Percentiles rank a stretch among this genome's conserved stretches.
Conservation (phyloP, 2,888 invertebrate species). For the Conistra vaccinii region DNA sequence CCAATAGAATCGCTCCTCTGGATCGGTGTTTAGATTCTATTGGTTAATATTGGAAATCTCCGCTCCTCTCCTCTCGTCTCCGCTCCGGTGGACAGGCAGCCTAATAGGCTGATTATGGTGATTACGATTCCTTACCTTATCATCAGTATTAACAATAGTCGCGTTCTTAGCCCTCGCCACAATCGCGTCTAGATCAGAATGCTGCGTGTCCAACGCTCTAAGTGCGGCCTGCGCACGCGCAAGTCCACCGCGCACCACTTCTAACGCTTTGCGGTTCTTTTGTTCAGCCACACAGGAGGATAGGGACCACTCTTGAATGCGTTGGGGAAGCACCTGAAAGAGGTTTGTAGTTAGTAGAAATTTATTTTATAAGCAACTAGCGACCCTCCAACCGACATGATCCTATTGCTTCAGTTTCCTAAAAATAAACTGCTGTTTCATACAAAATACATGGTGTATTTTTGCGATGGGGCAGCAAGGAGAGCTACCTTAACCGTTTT, state of each 20-base stretch:
- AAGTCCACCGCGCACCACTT: conserved; percentile 95
- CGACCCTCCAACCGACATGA: too few relatives aligned
- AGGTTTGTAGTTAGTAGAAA: background rate
- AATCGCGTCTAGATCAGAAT: conserved; percentile 94
- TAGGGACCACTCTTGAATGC: conserved; percentile 98
- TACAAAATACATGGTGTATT: too few relatives aligned
- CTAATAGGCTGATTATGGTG: too few relatives aligned
- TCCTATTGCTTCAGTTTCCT: too few relatives aligned
- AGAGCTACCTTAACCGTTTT: too few relatives aligned
- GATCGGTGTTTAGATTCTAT: too few relatives aligned
- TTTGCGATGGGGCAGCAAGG: too few relatives aligned
- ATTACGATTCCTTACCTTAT: conserved; percentile 83
- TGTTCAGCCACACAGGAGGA: conserved; percentile 97
- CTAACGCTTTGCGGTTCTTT: conserved; percentile 93
- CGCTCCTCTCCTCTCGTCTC: too few relatives aligned
- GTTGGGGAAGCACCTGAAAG: conserved; percentile 94
- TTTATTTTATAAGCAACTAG: background rate
- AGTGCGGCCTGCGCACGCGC: conserved; percentile 94
- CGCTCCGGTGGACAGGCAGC: too few relatives aligned
- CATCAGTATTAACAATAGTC: conserved; percentile 91
- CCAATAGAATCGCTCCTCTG: too few relatives aligned
- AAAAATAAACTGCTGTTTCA: too few relatives aligned
- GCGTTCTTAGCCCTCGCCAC: conserved; percentile 94
- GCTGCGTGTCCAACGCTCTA: conserved; percentile 94
- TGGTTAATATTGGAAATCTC: too few relatives aligned